Conservation (phyloP, 2,888 invertebrate genomes). For the Andrena camellia region DNA sequence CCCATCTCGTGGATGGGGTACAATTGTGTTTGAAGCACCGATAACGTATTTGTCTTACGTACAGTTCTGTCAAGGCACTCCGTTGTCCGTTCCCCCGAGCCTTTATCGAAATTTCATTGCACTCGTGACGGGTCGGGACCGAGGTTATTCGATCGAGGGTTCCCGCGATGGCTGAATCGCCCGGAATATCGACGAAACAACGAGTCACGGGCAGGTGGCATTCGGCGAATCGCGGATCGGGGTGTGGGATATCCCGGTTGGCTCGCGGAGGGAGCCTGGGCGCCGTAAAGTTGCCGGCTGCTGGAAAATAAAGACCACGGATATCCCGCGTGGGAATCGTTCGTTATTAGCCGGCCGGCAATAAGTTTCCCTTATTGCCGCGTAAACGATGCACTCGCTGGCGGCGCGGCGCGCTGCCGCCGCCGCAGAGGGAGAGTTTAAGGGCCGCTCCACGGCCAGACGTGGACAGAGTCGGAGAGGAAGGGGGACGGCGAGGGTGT, state of each 20-base stretch:
- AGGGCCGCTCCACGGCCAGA: slow-evolving; percentile 40
- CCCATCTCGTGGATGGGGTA: too few relatives aligned
- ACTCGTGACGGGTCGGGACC: background rate
- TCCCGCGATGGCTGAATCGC: background rate
- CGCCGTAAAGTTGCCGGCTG: slow-evolving; percentile 61
- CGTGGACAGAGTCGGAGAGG: slow-evolving; percentile 24
- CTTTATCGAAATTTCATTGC: too few relatives aligned
- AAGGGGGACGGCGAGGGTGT: slow-evolving; percentile 24
- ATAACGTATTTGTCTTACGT: too few relatives aligned
- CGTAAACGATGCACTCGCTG: slow-evolving; percentile 77
- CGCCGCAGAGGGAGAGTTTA: slow-evolving; percentile 65
- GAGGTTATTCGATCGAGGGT: background rate
- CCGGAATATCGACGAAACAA: slow-evolving; percentile 11
- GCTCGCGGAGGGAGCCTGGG: background rate
- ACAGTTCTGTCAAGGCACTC: too few relatives aligned
- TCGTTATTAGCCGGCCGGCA: slow-evolving; percentile 76
- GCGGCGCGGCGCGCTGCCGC: slow-evolving; percentile 42
- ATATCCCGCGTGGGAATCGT: slow-evolving; percentile 76
- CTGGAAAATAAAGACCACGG: slow-evolving; percentile 70
- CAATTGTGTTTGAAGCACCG: background rate
- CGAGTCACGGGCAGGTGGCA: slow-evolving; percentile 11
- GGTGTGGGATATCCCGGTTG: slow-evolving; percentile 1
- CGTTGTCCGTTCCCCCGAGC: too few relatives aligned
- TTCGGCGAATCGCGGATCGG: slow-evolving; percentile 2
- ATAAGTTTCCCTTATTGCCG: slow-evolving; percentile 77